Conservation (phyloP, 2,888 invertebrate genomes). For the Cephalotes varians region DNA sequence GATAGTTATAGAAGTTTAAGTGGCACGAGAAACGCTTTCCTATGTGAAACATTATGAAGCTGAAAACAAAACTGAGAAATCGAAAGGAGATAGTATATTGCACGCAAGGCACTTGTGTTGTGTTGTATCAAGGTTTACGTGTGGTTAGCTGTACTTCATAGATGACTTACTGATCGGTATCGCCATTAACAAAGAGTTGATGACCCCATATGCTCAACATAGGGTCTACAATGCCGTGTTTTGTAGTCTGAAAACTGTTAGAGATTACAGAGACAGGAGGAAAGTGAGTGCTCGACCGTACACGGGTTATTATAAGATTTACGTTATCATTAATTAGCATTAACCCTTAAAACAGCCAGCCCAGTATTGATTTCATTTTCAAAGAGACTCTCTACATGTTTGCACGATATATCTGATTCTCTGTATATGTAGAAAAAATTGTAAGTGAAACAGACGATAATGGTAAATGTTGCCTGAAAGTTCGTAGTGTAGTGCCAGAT, state of each 20-base stretch:
- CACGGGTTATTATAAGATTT: constrained; percentile 70
- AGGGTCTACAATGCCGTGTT: constrained; percentile 99
- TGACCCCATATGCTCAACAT: constrained; percentile 99
- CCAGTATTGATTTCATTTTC: constrained; percentile 11
- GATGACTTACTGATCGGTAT: constrained; percentile 97
- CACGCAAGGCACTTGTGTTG: constrained; percentile 63
- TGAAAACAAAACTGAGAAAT: constrained; percentile 46
- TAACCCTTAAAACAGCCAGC: constrained; percentile 71
- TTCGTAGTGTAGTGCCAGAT: constrained; percentile 51
- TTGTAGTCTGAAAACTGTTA: constrained; percentile 89
- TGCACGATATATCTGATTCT: constrained; percentile 33
- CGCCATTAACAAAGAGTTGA: constrained; percentile 99
- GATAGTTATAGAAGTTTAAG: constrained; percentile 16
- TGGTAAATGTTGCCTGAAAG: constrained; percentile 53
- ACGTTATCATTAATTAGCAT: constrained; percentile 62
- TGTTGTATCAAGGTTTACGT: constrained; percentile 66
- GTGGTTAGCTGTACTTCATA: constrained; percentile 77
- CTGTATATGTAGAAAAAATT: constrained; percentile 49
- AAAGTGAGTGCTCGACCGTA: constrained; percentile 74
- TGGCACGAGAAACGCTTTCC: constrained; percentile 38
- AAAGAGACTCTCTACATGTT: constrained; percentile 13
- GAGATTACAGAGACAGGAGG: constrained; percentile 84
- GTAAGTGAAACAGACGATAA: constrained; percentile 52
- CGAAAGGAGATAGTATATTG: constrained; percentile 53
- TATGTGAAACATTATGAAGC: constrained; percentile 49